These are phyloP conservation scores for Cichlasoma orientale DNA, from an alignment of 2,797 vertebrate genomes.

Conservation along the genomic window DNA sequence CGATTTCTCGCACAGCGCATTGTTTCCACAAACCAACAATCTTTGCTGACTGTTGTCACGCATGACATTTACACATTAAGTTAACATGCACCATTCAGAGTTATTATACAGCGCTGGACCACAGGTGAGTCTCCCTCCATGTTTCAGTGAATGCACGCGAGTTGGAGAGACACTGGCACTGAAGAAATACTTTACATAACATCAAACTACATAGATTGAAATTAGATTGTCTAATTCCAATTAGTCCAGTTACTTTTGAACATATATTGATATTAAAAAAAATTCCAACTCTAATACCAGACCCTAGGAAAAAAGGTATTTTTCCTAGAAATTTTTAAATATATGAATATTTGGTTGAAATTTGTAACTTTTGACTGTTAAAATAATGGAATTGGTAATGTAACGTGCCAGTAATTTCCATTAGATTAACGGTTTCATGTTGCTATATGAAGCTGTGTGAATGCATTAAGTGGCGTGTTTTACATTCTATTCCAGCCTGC, in stretches of 20 bases:
- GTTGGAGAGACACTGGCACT: background rate
- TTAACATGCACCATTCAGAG: background rate
- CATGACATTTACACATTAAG: background rate
- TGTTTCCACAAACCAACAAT: background rate
- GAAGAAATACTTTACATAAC: background rate
- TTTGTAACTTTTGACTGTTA: background rate
- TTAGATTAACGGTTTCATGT: too few species aligned
- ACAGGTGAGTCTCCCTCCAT: background rate
- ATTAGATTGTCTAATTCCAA: background rate
- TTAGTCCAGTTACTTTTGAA: background rate
- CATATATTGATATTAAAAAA: background rate
- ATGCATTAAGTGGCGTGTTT: too few species aligned
- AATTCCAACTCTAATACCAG: background rate
- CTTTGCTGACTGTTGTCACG: background rate
- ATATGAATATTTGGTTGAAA: too few species aligned
- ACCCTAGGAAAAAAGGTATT: too few species aligned
- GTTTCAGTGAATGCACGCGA: background rate
- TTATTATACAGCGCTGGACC: background rate
- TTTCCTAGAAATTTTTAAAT: too few species aligned
- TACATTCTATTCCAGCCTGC: background rate
- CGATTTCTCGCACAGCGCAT: background rate
- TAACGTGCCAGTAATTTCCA: background rate
- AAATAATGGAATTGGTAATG: fast-evolving
- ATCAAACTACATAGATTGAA: background rate
- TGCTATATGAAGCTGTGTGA: too few species aligned